Evolutionary conservation across 2,113 vertebrate genomes (phyloP).

Genomic region (Salvelinus alpinus): DNA sequence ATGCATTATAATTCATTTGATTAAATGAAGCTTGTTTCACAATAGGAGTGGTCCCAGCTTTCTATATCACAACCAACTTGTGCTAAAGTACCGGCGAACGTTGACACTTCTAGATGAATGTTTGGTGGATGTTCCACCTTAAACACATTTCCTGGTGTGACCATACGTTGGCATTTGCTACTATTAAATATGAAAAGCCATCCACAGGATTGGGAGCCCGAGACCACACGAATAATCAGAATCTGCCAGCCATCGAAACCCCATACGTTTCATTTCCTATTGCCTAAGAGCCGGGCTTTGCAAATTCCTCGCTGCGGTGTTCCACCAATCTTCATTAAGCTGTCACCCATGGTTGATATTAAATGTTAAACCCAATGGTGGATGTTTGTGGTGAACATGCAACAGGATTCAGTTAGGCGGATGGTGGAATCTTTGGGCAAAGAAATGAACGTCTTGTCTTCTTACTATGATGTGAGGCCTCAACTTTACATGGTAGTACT

Average conservation of each 20-base stretch:
- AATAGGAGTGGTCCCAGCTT: background rate
- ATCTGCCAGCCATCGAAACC: constrained; percentile 43
- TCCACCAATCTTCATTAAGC: constrained; percentile 54
- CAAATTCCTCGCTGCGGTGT: constrained; percentile 52
- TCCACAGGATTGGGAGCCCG: constrained; percentile 50
- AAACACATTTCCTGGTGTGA: constrained; percentile 68
- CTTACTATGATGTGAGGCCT: constrained; percentile 42
- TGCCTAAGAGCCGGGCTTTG: constrained; percentile 59
- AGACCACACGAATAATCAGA: constrained; percentile 69
- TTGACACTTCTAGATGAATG: constrained; percentile 14
- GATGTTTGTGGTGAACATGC: constrained; percentile 26
- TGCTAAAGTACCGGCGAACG: too few species aligned
- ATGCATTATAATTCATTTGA: too few species aligned
- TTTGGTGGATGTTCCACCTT: constrained; percentile 62
- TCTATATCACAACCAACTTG: background rate
- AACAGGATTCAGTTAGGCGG: constrained; percentile 39
- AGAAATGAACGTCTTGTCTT: constrained; percentile 46
- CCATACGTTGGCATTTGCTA: constrained; percentile 55
- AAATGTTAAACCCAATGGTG: constrained; percentile 24
- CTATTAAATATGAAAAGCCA: constrained; percentile 57
- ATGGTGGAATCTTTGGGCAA: constrained; percentile 43
- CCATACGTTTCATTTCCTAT: constrained; percentile 67
- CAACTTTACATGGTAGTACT: constrained; percentile 51
- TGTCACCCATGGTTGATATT: background rate
- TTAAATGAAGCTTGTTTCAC: background rate